Conservation (phyloP, 2,888 invertebrate species). For the Dicranocentrus wangi region DNA sequence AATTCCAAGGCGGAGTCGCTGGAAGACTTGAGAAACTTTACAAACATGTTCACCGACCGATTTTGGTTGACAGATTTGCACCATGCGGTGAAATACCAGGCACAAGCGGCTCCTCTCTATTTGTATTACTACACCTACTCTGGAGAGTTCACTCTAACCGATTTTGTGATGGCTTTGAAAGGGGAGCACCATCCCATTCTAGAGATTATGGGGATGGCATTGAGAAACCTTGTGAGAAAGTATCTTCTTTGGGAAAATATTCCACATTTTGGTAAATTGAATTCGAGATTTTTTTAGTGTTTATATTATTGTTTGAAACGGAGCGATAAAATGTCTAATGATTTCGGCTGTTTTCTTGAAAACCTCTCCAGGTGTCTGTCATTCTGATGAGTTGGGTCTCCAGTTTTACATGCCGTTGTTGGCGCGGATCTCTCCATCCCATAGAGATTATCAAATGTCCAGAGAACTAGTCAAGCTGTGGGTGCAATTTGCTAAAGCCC, state of each 20-base stretch:
- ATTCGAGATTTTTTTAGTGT: neutral
- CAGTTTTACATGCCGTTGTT: slow-evolving; percentile 60
- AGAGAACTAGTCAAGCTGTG: slow-evolving; percentile 43
- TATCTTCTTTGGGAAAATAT: slow-evolving; percentile 42
- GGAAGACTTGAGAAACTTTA: slow-evolving; percentile 38
- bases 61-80: slow-evolving; percentile 52
- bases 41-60: slow-evolving; percentile 54
- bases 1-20: slow-evolving; percentile 29
- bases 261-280: slow-evolving; percentile 45
- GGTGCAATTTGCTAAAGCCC: slow-evolving; percentile 44
- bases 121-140: slow-evolving; percentile 55
- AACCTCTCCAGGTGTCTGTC: slow-evolving; percentile 46
- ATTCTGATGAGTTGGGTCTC: slow-evolving; percentile 58
- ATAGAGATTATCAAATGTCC: slow-evolving; percentile 51
- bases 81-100: slow-evolving; percentile 38
- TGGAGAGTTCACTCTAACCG: slow-evolving; percentile 50
- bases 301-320: neutral
- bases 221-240: slow-evolving; percentile 54
- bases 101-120: slow-evolving; percentile 37
- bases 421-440: slow-evolving; percentile 32
- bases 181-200: slow-evolving; percentile 57
- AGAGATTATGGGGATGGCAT: slow-evolving; percentile 47
- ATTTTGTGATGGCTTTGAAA: slow-evolving; percentile 58
- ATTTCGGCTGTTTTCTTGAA: too few relatives aligned
- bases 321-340: neutral